Conservation (phyloP, 2,113 vertebrate species). For the Rafetus swinhoei region DNA sequence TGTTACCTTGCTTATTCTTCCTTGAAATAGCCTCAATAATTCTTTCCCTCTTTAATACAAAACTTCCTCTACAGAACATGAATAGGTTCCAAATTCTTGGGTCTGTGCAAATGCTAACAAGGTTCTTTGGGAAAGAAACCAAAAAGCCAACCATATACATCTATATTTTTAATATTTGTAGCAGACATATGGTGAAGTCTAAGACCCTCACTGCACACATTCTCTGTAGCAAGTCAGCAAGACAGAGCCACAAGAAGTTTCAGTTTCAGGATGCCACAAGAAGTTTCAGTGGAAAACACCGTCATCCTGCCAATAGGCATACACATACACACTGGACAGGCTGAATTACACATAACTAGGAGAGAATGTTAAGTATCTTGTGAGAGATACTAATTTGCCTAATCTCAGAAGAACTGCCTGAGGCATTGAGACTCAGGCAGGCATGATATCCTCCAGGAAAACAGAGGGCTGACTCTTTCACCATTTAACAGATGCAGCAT, state of each 20-base stretch:
- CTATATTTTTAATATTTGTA: background rate
- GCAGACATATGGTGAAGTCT: background rate
- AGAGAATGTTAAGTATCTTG: background rate
- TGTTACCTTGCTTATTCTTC: background rate
- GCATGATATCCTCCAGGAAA: background rate
- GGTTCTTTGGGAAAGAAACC: background rate
- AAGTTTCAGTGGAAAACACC: background rate
- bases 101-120: background rate
- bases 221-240: constrained; percentile 7
- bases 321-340: constrained; percentile 3
- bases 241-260: background rate
- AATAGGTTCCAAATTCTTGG: background rate
- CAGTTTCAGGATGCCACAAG: background rate
- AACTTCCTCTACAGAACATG: background rate
- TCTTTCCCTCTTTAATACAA: background rate
- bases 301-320: background rate
- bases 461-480: too few relatives aligned
- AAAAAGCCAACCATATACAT: background rate
- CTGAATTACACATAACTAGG: constrained; percentile 1
- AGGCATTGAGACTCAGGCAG: background rate
- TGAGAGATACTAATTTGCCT: background rate
- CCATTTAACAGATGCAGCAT: too few relatives aligned
- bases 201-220: background rate
- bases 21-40: background rate
- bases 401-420: background rate